phyloP scores from a whole-genome alignment of 2,888 invertebrate genomes.

The Hedychridium roseum region DNA sequence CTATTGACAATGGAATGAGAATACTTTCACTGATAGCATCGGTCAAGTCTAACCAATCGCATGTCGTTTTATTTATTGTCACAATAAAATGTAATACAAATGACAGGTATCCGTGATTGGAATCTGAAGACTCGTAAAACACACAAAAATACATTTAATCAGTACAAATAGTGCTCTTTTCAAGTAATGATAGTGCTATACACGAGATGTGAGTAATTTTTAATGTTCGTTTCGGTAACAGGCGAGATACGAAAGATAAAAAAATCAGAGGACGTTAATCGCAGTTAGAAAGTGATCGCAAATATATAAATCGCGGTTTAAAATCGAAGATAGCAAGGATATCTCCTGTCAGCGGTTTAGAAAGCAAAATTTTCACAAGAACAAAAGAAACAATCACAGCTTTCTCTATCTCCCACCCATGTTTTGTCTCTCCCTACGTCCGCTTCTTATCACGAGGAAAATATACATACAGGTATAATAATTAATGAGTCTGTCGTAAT shows the following conservation, averaged over 20 bases:
- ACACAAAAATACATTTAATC: neutral
- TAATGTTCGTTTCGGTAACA: conserved; percentile 9
- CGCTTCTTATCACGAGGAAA: conserved; percentile 11
- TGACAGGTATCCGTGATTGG: conserved; percentile 22
- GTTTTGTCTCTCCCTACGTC: conserved; percentile 11
- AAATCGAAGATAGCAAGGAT: too few species aligned
- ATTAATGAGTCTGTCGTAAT: conserved; percentile 9
- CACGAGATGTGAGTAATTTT: conserved; percentile 13
- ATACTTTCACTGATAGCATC: too few species aligned
- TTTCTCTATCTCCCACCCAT: conserved; percentile 16
- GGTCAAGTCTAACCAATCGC: conserved; percentile 25
- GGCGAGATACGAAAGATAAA: neutral
- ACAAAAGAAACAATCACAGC: conserved; percentile 29
- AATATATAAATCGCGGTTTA: too few species aligned
- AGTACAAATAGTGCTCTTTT: conserved; percentile 7
- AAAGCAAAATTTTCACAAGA: conserved; percentile 11
- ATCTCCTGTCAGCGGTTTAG: neutral
- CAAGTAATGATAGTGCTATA: conserved; percentile 3
- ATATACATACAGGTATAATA: conserved; percentile 6
- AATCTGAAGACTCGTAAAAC: conserved; percentile 7
- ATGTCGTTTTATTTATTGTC: conserved; percentile 36
- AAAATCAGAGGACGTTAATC: conserved; percentile 11
- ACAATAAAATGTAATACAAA: conserved; percentile 26
- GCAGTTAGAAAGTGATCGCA: conserved; percentile 10
- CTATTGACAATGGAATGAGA: too few species aligned